These are phyloP conservation scores for Lepilemur ruficaudatus DNA, from an alignment of 2,797 vertebrate species.

Conservation along the genomic window DNA sequence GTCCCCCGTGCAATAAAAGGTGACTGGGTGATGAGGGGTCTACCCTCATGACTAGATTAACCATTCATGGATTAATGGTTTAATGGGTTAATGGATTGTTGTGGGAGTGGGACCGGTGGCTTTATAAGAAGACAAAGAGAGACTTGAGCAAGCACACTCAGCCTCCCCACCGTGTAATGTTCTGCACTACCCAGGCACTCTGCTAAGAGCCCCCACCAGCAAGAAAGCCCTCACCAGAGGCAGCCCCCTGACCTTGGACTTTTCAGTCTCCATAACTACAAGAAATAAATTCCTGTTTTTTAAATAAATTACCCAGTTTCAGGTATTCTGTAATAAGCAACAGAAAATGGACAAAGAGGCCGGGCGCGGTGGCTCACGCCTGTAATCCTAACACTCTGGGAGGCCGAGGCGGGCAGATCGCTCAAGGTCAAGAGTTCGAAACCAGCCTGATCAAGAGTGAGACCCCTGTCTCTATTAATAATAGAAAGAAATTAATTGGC, in stretches of 20 bases:
- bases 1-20: neutral
- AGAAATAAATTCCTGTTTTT: neutral
- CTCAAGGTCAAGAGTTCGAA: no score
- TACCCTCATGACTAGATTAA: neutral
- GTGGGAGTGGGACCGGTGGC: neutral
- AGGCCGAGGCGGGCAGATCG: no score
- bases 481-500: no score
- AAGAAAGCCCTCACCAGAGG: neutral
- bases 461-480: no score
- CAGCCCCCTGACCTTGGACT: neutral
- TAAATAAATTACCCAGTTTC: neutral
- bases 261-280: neutral
- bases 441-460: no score
- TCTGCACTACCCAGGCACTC: neutral
- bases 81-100: neutral
- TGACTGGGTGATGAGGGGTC: neutral
- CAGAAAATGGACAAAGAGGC: neutral
- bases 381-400: no score
- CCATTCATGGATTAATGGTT: neutral
- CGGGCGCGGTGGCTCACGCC: no score
- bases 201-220: neutral
- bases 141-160: neutral
- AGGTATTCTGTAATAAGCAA: neutral
- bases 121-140: neutral
- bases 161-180: neutral